Evolutionary conservation across 2,797 vertebrate genomes (phyloP), one percentile per base, ranked within the genome.

Genomic region (Meriones psammophilus): DNA sequence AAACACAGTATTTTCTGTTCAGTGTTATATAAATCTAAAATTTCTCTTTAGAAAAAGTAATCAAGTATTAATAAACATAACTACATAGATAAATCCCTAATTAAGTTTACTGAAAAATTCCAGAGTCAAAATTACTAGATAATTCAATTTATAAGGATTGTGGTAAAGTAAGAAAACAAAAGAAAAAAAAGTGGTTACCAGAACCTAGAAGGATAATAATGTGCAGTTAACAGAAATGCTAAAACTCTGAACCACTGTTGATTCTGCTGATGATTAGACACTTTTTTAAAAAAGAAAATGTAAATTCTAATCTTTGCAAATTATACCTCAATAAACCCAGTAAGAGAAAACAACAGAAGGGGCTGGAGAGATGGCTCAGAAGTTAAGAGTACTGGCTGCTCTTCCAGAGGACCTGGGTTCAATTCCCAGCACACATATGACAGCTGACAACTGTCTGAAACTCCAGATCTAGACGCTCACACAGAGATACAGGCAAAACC

Each of bases 291-390:
- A 58, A 79, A 56, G 15, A 17, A 30, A 33, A 18, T n/a, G 4
- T 54, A 85, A 85, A n/a, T 36, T 26, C 22, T 56, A 56, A 46
- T 78, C 80, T 84, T 84, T 64, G 24, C 79, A 74, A 88, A 78
- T 73, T 81, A 68, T 33, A 90, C 17, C 22, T 68, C 24, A 95
- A 93, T 68, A 94, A 94, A 94, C 22, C 26, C 94, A 56, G 83
- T 74, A 56, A 96, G 33, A 64, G 50, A 58, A 46, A 85, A 42
- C 56, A 46, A 18, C 14, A n/a, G 18, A n/a, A 50, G 8, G 50
- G 50, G 50, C 50, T 50, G 50, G 8, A 50, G 50, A 50, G 10
- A 50, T 50, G 50, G 50, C 50, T 50, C 50, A 50, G 50, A 50
- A 8, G 46, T 50, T 50, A 50, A 50, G 46, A 50, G 50, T 10